Evolutionary conservation across 2,888 invertebrate species (phyloP), one percentile per base, ranked within the genome.

Genomic region (Pantelozetes paolii): DNA sequence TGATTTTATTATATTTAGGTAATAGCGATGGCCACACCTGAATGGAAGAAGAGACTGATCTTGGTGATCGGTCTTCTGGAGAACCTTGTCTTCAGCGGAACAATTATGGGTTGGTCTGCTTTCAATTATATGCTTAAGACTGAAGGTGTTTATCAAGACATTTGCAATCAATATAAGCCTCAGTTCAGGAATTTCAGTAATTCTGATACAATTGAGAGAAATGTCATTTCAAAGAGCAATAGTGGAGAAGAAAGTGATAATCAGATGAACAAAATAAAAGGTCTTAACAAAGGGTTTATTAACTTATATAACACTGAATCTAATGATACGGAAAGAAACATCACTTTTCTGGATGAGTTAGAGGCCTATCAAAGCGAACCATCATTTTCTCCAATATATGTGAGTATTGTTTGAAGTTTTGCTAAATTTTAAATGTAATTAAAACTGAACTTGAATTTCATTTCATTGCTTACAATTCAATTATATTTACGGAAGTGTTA

Each of bases 41-140:
- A 26, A 18, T 76, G 76, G 76, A 76, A 76, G 59, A 72, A 72
- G 9, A 59, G 73, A 20, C 75, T 78, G 36, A 76, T 78, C 18
- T 72, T 78, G 20, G 73, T 77, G 48, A 72, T 74, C 28, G 78
- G 78, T 8, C 76, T 78, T 1, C 42, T 78, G n/a, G 78, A 78
- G 69, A 78, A 77, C 9, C 76, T 78, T n/a, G 72, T 78, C 11
- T 78, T 78, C 74, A 78, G 77, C n/a, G 78, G 78, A 0, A 77
- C 71, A n/a, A 74, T 74, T 13, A 32, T 78, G 26, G 78, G 78
- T 0, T 78, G 78, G 78, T 75, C 78, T 1, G 76, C 78, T 11
- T 72, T 78, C 13, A 76, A 77, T 62, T 77, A 78, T 62, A 78
- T 78, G 78, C 75, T 78, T 23, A 77, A 76, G 23, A 54, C 75